Base-by-base conservation (phyloP, 2,797 vertebrate species). In the Alcedo atthis region DNA sequence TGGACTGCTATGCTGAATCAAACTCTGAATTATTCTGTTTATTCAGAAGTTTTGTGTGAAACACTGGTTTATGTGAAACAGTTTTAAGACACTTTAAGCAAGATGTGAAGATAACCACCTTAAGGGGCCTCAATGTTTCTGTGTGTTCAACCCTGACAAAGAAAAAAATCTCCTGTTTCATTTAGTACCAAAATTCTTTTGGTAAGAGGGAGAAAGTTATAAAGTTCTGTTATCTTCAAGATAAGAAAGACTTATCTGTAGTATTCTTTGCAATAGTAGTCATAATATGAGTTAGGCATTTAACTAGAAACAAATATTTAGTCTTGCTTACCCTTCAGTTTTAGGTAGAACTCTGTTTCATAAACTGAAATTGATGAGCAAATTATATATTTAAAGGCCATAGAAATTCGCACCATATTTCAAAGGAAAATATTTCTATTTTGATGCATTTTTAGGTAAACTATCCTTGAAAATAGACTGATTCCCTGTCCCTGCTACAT, bases 351-450 rank as follows among this genome's bases (percentile, higher is more conserved):
- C 15, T 66, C 10, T 32, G 17, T 86, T 88, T 91, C 37, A n/a
- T 78, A 40, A 62, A 16, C 21, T 81, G 46, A 83, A 81, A 83
- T n/a, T 25, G 37, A 43, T 71, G 30, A 46, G 3, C 49, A 7
- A 68, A 58, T 87, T 66, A 49, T 30, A 20, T 33, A 77, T 68
- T 67, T 75, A 81, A 85, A 75, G 9, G 13, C 58, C 8, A 4
- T 14, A 64, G 54, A 55, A 75, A 87, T 91, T 49, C 78, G 9
- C 42, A 80, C 26, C 33, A 8, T 69, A 51, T 75, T 58, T 24
- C 32, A 45, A 83, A 87, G 28, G 45, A 89, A 91, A 92, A 62
- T 62, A 37, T 67, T 94, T 77, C 3, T 74, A 45, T 92, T 78
- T 71, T 10, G 21, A 71, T 75, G 11, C 1, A 32, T 81, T 91